Base-by-base conservation (phyloP, 2,888 invertebrate species). In the Ophonus ardosiacus region DNA sequence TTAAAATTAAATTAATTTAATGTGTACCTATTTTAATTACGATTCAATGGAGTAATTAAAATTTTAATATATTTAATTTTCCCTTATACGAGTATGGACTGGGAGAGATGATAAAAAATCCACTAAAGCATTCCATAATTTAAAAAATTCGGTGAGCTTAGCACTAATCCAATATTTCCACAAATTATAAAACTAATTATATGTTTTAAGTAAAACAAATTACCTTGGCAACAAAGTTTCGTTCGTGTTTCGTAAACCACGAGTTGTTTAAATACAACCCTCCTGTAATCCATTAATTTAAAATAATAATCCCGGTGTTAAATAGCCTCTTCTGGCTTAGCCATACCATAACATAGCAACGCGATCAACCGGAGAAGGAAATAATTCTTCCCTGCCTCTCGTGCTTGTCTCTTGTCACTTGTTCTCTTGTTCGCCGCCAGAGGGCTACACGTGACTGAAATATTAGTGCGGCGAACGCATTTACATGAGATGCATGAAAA, bases 221-320 rank as follows among this genome's bases (percentile, higher is more conserved):
- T 31, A 68, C 68, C 38, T 38, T 15, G 68, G 40, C 31, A 38
- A 68, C 65, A 68, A 68, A 68, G 68, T 68, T 68, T 40, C 31
- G 31, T n/a, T 38, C 68, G n/a, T 38, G 68, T 68, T 68, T 31
- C 5, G 40, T n/a, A 68, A 68, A 38, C 68, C 68, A 15, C 68
- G 68, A 68, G 68, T 68, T 68, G 68, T 68, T 68, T 31, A 68
- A 68, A 68, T 68, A 68, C 68, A 68, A 68, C 71, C 18, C 43
- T 74, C 10, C 71, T 43, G 18, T 74, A 74, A 74, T 74, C 71
- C 71, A 74, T 74, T 74, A 74, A 74, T 74, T 74, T 74, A 74
- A 74, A 74, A 74, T 74, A 74, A 74, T 74, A 74, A 74, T 74
- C 71, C 71, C 13, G 71, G 68, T 68, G 65, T 68, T 68, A 68